phyloP scores from a whole-genome alignment of 2,797 vertebrate species.

The Semaprochilodus insignis region DNA sequence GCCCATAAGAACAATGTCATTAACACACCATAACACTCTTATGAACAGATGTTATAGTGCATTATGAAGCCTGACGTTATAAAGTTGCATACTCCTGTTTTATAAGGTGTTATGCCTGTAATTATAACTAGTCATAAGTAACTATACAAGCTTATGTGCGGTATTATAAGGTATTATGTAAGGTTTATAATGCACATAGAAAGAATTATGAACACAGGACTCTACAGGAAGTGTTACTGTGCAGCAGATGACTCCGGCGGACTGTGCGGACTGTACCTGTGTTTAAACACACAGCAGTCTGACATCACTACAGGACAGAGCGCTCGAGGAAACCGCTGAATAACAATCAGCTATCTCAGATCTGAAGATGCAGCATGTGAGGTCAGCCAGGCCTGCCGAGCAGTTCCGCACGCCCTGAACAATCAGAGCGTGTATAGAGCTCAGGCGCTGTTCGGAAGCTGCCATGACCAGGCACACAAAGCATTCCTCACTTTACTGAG shows the following conservation, averaged over 20 bases:
- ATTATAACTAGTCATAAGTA: too few species aligned
- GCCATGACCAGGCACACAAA: conserved; percentile 51
- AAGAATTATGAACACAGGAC: too few species aligned
- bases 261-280: too few species aligned
- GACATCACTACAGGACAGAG: not conserved
- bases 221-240: not conserved
- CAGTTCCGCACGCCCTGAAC: conserved; percentile 39
- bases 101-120: too few species aligned
- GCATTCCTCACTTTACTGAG: conserved; percentile 58
- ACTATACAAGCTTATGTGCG: too few species aligned
- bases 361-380: conserved; percentile 20
- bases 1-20: too few species aligned
- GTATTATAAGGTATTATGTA: too few species aligned
- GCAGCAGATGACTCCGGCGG: not conserved
- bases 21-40: too few species aligned
- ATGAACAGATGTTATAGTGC: too few species aligned
- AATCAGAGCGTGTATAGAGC: conserved; percentile 43
- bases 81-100: too few species aligned
- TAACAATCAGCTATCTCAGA: conserved; percentile 6
- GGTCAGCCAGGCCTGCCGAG: conserved; percentile 37
- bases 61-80: too few species aligned
- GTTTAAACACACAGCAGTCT: not conserved
- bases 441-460: conserved; percentile 3
- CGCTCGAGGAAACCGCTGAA: not conserved
- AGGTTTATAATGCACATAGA: too few species aligned